Evolutionary conservation across 1,140 invertebrate genomes (phyloP).

Genomic region (Leptopilina clavipes): DNA sequence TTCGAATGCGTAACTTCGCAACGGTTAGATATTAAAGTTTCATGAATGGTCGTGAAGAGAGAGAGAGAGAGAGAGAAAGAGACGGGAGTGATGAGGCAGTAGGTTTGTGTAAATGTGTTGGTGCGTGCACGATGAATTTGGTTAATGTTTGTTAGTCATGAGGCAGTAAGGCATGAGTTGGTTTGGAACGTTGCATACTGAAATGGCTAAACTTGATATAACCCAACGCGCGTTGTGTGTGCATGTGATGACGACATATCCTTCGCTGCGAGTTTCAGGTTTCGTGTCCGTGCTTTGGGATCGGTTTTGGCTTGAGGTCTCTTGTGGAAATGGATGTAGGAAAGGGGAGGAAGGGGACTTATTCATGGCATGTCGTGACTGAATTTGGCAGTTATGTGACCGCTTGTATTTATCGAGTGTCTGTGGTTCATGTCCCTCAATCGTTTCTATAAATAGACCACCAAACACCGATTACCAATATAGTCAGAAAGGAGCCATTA

Average conservation of each 20-base stretch:
- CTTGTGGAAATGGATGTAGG: constrained; percentile 4
- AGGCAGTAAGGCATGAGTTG: constrained; percentile 8
- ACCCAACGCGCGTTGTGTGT: neutral
- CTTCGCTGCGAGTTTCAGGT: neutral
- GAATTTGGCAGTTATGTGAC: constrained; percentile 48
- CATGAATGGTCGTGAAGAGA: neutral
- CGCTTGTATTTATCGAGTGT: constrained; percentile 50
- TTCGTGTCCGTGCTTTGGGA: constrained; percentile 6
- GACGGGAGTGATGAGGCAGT: neutral
- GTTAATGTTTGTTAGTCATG: constrained; percentile 17
- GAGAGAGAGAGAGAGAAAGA: no score
- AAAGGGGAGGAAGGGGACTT: neutral
- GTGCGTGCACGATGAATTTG: constrained; percentile 21
- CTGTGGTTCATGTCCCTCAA: constrained; percentile 47
- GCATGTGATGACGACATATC: constrained; percentile 15
- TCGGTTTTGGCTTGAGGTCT: constrained; percentile 46
- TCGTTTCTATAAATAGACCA: constrained; percentile 39
- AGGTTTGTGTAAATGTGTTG: neutral
- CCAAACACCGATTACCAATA: neutral
- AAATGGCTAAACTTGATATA: constrained; percentile 10
- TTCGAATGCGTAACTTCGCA: neutral
- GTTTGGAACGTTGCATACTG: constrained; percentile 15
- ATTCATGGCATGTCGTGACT: constrained; percentile 44
- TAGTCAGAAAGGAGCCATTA: neutral
- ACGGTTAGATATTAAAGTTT: constrained; percentile 9